Evolutionary conservation across 2,113 vertebrate species (phyloP).

Genomic region (Naja naja): DNA sequence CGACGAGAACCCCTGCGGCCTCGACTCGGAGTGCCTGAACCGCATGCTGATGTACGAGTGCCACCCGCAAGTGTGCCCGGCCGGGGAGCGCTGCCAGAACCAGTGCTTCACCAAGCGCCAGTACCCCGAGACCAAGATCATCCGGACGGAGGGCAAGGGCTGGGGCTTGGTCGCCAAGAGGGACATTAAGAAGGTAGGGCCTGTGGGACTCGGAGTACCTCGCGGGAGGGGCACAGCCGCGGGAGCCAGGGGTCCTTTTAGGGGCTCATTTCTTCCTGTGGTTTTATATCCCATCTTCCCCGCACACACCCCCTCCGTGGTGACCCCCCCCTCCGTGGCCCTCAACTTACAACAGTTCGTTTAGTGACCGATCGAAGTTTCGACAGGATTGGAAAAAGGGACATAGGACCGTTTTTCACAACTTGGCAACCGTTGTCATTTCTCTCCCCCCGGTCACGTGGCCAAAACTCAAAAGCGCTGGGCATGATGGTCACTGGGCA

Average conservation of each 20-base stretch:
- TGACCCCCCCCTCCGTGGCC: background rate
- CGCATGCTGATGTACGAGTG: conserved; percentile 98
- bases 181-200: conserved; percentile 91
- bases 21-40: conserved; percentile 94
- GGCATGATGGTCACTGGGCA: too few relatives aligned
- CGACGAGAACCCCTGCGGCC: conserved; percentile 89
- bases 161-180: conserved; percentile 91
- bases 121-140: conserved; percentile 94
- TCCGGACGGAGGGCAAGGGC: conserved; percentile 91
- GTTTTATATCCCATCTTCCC: background rate
- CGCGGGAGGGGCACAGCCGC: background rate
- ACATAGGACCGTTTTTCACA: background rate
- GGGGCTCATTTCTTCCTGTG: background rate
- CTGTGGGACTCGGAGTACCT: background rate
- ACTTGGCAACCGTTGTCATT: background rate
- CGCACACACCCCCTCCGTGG: too few relatives aligned
- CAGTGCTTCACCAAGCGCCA: conserved; percentile 95
- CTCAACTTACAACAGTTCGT: background rate
- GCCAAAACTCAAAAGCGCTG: background rate
- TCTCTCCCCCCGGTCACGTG: background rate
- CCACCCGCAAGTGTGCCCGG: conserved; percentile 93
- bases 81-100: conserved; percentile 87
- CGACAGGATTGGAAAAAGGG: background rate
- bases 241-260: background rate
- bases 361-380: background rate